Percentiles rank a stretch among this genome's conserved stretches.
These are phyloP conservation scores for Paramormyrops kingsleyae DNA, from an alignment of 2,113 vertebrate genomes.

Conservation along the genomic window DNA sequence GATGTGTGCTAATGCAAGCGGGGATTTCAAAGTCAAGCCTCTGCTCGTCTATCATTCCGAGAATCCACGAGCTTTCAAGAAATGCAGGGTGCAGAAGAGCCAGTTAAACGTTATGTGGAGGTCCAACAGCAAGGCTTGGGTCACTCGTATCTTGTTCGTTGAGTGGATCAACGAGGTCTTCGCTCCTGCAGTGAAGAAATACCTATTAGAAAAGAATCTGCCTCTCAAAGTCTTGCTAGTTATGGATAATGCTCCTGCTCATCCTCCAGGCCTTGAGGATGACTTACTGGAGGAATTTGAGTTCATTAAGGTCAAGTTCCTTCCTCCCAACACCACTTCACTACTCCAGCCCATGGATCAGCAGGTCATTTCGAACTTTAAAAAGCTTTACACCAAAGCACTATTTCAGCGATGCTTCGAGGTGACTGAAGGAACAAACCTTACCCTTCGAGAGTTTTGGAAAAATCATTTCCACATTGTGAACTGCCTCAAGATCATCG, in stretches of 20 bases:
- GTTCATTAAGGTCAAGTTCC: background rate
- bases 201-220: background rate
- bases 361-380: background rate
- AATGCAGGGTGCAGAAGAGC: background rate
- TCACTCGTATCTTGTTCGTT: background rate
- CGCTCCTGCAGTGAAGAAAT: background rate
- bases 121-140: background rate
- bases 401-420: background rate
- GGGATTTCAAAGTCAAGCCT: background rate
- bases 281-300: background rate
- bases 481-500: too few species aligned
- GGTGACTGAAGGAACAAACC: background rate
- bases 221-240: background rate
- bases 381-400: background rate
- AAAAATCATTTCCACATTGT: too few species aligned
- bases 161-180: background rate
- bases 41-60: background rate
- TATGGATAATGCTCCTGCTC: background rate
- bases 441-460: too few species aligned
- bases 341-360: background rate
- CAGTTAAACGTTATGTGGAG: background rate
- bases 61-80: background rate
- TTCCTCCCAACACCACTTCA: background rate
- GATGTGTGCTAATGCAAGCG: background rate
- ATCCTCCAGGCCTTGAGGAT: background rate